These are phyloP conservation scores for Acanthochromis polyacanthus DNA, from an alignment of 2,113 vertebrate species.

Conservation along the genomic window DNA sequence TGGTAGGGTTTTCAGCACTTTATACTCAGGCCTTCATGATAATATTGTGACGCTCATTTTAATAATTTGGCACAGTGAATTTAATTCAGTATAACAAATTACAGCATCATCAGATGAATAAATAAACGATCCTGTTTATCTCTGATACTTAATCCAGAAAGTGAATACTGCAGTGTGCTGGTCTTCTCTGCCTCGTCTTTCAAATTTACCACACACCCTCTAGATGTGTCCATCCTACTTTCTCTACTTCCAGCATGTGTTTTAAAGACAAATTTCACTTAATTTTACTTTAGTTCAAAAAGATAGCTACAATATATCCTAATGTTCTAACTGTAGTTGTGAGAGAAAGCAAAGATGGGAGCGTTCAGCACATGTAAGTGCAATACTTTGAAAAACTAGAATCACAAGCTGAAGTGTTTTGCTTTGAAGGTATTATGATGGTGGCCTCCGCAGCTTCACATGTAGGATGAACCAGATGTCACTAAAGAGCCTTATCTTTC, in stretches of 20 bases:
- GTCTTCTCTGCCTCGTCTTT: not conserved
- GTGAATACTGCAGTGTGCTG: not conserved
- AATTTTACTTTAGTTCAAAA: too few relatives aligned
- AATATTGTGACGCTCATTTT: not conserved
- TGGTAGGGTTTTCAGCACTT: not conserved
- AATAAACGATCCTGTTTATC: not conserved
- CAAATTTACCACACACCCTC: constrained; percentile 2
- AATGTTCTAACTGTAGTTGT: too few relatives aligned
- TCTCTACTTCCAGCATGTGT: constrained; percentile 6
- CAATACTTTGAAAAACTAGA: too few relatives aligned
- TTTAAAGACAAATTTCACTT: too few relatives aligned
- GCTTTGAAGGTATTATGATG: too few relatives aligned
- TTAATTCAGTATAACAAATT: not conserved
- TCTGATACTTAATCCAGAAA: not conserved
- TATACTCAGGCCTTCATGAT: not conserved
- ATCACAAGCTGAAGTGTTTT: too few relatives aligned
- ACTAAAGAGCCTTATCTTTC: too few relatives aligned
- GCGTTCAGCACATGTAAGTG: too few relatives aligned
- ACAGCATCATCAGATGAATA: not conserved
- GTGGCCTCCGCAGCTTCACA: too few relatives aligned
- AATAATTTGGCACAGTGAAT: not conserved
- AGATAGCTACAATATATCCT: too few relatives aligned
- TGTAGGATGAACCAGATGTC: too few relatives aligned
- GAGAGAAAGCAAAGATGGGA: too few relatives aligned
- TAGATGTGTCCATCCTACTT: constrained; percentile 2